These are phyloP conservation scores for Campoletis sonorensis DNA, from an alignment of 1,140 invertebrate genomes.

Conservation along the genomic window DNA sequence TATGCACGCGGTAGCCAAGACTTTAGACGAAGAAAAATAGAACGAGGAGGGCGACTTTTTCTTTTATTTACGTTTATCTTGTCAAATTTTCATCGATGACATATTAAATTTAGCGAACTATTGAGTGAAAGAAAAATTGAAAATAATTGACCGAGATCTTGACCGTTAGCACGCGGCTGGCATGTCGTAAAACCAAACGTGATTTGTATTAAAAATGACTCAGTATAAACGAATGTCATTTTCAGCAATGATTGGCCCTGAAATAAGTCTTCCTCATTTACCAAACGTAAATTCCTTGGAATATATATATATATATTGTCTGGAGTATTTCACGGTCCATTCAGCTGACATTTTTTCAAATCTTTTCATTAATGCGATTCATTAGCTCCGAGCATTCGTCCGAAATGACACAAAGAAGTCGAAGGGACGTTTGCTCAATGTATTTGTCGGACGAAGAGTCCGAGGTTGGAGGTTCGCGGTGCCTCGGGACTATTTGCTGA, in stretches of 20 bases:
- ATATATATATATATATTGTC: too few species aligned
- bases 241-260: too few species aligned
- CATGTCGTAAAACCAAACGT: not conserved
- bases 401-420: not conserved
- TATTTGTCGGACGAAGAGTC: slow-evolving; percentile 14
- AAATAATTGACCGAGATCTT: slow-evolving; percentile 17
- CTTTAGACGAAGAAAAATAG: not conserved
- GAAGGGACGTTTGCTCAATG: not conserved
- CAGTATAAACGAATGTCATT: not conserved
- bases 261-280: too few species aligned
- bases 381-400: too few species aligned
- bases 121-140: not conserved
- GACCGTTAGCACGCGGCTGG: not conserved
- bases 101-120: not conserved
- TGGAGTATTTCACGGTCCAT: too few species aligned
- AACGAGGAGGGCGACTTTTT: not conserved
- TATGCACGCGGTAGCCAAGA: slow-evolving; percentile 59
- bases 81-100: not conserved
- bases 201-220: not conserved
- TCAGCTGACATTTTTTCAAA: too few species aligned
- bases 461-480: slow-evolving; percentile 17
- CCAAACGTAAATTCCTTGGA: too few species aligned
- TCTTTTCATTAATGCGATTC: too few species aligned
- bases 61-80: not conserved
- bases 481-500: slow-evolving; percentile 15